Evolutionary conservation across 2,113 vertebrate genomes (phyloP), one percentile per base, ranked within the genome.

Genomic region (Alouatta palliata): DNA sequence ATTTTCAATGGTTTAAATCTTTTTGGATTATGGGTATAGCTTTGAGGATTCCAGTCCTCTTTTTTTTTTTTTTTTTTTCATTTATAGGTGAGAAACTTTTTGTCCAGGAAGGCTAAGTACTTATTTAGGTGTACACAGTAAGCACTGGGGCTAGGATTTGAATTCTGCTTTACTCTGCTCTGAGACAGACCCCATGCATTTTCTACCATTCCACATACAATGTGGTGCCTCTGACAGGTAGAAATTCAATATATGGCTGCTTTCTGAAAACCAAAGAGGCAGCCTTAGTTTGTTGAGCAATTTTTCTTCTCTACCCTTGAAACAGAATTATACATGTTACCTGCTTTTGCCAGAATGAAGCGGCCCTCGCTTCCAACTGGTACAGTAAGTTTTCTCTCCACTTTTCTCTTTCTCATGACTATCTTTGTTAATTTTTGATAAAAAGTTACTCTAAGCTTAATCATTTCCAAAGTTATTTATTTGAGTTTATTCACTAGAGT

Each of bases 191-290:
- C 10, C 21, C 19, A 13, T 35, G 11, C 25, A 19, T 56, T 91
- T 82, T 71, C 32, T 77, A 14, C 37, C 23, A 70, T 90, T 81
- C 25, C 27, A 81, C 2, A 1, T 37, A 37, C 19, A 68, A n/a
- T 25, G 8, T 37, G 23, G 30, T 43, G 40, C 1, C 54, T 45
- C 21, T 70, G 23, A 35, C 19, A 58, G 58, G 49, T 45, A 64
- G 84, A 96, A 71, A 83, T 49, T 94, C 43, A 71, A 4, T 80
- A n/a, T 54, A 20, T 45, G 56, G 19, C 16, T 40, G 5, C n/a
- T 75, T 91, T 96, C 16, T 61, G 47, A 83, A 94, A 91, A 70
- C 21, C 35, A 27, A 77, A 88, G 54, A 88, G 68, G 75, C 84
- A 49, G 21, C 6, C 27, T 47, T 93, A 32, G 10, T 87, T 23